phyloP scores from a whole-genome alignment of 2,113 vertebrate genomes.

The Haemorhous mexicanus region DNA sequence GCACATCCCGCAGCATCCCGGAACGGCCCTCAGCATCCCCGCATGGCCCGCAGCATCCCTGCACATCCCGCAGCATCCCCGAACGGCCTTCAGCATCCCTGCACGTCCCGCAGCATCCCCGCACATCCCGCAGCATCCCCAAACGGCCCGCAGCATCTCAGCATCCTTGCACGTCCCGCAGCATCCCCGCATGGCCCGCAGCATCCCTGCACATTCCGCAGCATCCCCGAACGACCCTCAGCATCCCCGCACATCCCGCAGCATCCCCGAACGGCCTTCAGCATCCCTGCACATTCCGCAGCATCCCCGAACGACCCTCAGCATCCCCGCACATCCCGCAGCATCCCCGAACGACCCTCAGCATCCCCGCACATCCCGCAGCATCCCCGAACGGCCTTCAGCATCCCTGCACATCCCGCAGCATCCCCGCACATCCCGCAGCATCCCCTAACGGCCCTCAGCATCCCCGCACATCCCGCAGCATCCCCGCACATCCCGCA shows the following conservation, averaged over 20 bases:
- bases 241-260: rapidly evolving
- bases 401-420: rapidly evolving
- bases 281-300: too few species aligned
- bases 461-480: rapidly evolving
- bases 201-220: background rate
- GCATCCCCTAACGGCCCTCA: too few species aligned
- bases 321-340: rapidly evolving
- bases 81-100: too few species aligned
- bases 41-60: too few species aligned
- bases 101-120: rapidly evolving
- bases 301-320: rapidly evolving
- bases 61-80: background rate
- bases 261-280: too few species aligned
- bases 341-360: rapidly evolving
- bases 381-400: rapidly evolving
- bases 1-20: rapidly evolving
- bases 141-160: rapidly evolving
- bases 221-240: rapidly evolving
- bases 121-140: rapidly evolving
- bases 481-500: too few species aligned
- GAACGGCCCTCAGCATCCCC: rapidly evolving
- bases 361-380: too few species aligned
- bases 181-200: rapidly evolving
- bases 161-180: rapidly evolving
- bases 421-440: too few species aligned